Evolutionary conservation across 64 coral and sea anemone species (phyloP).

Genomic region (Anthopleura sola): DNA sequence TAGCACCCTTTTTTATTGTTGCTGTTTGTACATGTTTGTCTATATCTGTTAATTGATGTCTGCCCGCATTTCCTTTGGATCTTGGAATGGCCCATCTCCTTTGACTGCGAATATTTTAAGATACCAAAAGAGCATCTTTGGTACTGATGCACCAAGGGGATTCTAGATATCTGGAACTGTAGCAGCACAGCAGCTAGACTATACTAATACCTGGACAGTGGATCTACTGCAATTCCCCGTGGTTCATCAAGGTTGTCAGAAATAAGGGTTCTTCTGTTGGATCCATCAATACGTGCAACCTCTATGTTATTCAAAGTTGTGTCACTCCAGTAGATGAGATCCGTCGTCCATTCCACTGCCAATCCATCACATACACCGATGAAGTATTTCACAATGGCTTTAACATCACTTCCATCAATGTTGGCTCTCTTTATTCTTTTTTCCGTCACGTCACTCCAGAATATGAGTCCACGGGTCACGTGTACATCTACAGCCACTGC

Average conservation of each 20-base stretch:
- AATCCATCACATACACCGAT: conserved; percentile 62
- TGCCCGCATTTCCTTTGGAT: too few species aligned
- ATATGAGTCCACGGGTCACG: conserved; percentile 28
- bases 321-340: conserved; percentile 66
- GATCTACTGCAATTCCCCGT: conserved; percentile 36
- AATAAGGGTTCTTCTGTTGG: conserved; percentile 35
- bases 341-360: conserved; percentile 51
- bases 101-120: too few species aligned
- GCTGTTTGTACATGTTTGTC: too few species aligned
- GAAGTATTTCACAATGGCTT: not conserved
- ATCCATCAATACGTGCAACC: conserved; percentile 18
- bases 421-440: conserved; percentile 27
- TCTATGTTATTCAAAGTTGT: conserved; percentile 40
- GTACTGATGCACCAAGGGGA: not conserved
- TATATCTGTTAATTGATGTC: too few species aligned
- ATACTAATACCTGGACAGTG: conserved; percentile 14
- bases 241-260: conserved; percentile 32
- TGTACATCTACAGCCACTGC: conserved; percentile 63
- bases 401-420: conserved; percentile 5
- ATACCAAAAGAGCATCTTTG: too few species aligned
- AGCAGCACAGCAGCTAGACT: not conserved
- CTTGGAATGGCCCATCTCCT: too few species aligned
- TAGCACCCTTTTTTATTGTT: too few species aligned
- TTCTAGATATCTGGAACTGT: not conserved
- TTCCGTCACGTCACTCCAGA: conserved; percentile 55